Conservation (phyloP, 2,113 vertebrate genomes). For the Gopherus flavomarginatus region DNA sequence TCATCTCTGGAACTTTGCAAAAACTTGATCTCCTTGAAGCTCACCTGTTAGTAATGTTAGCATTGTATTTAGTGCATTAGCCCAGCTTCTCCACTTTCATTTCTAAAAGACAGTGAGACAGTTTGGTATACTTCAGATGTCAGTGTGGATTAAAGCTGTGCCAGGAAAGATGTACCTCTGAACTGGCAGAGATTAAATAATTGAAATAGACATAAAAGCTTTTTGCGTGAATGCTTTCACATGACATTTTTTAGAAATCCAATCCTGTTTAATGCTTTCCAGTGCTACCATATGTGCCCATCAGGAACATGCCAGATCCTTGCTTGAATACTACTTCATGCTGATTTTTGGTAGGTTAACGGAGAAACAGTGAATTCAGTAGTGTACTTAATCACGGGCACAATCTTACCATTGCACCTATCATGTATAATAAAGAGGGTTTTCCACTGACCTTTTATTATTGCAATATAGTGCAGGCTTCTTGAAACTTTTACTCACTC, state of each 20-base stretch:
- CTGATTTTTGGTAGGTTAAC: background rate
- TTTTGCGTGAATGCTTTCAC: slow-evolving; percentile 3
- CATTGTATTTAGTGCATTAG: background rate
- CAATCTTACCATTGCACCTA: background rate
- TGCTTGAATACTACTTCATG: background rate
- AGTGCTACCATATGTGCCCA: background rate
- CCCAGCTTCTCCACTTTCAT: background rate
- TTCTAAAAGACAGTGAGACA: background rate
- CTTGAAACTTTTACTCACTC: fast-evolving
- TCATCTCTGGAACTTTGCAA: background rate
- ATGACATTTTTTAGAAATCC: background rate
- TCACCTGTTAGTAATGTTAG: background rate
- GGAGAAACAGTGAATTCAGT: background rate
- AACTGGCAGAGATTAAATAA: slow-evolving; percentile 36
- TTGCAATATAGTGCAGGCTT: background rate
- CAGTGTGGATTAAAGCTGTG: background rate
- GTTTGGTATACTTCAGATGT: background rate
- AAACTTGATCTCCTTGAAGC: background rate
- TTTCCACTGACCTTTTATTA: background rate
- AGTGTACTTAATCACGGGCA: background rate
- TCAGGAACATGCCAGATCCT: background rate
- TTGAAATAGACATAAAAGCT: slow-evolving; percentile 20
- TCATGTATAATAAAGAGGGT: background rate
- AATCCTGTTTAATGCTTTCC: background rate
- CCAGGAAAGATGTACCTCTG: background rate